Percentiles rank a stretch among this genome's conserved stretches.
phyloP scores from a whole-genome alignment of 2,113 vertebrate species.

The Dunckerocampus dactyliophorus region DNA sequence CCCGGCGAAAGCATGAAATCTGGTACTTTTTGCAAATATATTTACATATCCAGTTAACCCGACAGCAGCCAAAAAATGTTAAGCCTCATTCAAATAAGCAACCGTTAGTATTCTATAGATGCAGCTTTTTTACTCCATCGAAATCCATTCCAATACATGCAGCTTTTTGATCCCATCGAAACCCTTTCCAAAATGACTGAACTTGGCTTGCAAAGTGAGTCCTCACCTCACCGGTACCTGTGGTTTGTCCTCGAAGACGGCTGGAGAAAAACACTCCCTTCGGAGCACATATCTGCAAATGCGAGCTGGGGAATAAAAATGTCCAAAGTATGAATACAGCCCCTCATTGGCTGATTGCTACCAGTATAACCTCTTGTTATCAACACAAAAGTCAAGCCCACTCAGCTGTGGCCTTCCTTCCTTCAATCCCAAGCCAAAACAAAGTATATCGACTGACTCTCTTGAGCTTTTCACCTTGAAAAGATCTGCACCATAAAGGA shows the following conservation, averaged over 20 bases:
- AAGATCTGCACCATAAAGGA: slow-evolving; percentile 6
- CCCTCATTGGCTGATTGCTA: slow-evolving; percentile 30
- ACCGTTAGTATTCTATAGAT: not conserved
- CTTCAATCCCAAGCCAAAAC: not conserved
- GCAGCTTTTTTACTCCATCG: no score
- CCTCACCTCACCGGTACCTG: slow-evolving; percentile 27
- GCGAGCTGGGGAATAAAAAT: slow-evolving; percentile 22
- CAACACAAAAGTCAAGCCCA: slow-evolving; percentile 14
- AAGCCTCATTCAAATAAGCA: slow-evolving; percentile 38
- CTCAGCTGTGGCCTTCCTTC: slow-evolving; percentile 9
- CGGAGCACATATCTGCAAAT: slow-evolving; percentile 28
- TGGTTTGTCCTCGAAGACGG: slow-evolving; percentile 36
- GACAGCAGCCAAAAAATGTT: slow-evolving; percentile 43
- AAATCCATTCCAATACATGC: no score
- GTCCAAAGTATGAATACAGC: slow-evolving; percentile 19
- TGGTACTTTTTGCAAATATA: slow-evolving; percentile 50
- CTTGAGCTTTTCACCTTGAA: not conserved
- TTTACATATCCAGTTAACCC: slow-evolving; percentile 54
- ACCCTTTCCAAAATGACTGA: slow-evolving; percentile 7
- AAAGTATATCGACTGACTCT: slow-evolving; percentile 1
- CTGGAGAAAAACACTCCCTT: slow-evolving; percentile 21
- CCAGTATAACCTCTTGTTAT: slow-evolving; percentile 28
- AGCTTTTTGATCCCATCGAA: not conserved
- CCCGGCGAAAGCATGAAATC: slow-evolving; percentile 57
- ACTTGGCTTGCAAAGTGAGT: slow-evolving; percentile 34